Evolutionary conservation across 2,888 invertebrate species (phyloP).

Genomic region (Orchesella flavescens): DNA sequence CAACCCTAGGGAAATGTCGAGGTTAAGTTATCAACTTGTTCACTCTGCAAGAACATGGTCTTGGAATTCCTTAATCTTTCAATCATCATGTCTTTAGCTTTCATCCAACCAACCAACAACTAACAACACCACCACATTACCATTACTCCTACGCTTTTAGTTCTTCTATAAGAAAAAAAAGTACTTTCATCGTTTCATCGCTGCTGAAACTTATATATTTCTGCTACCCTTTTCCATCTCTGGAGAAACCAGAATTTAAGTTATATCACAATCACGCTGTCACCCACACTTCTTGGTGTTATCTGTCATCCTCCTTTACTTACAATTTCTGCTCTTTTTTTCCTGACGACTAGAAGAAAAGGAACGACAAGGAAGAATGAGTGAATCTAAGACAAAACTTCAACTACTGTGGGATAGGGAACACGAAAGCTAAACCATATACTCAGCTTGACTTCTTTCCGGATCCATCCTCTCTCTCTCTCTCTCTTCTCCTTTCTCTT

Average conservation of each 20-base stretch:
- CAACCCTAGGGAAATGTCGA: slow-evolving; percentile 44
- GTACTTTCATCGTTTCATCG: too few relatives aligned
- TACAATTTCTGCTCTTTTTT: slow-evolving; percentile 30
- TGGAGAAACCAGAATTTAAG: slow-evolving; percentile 21
- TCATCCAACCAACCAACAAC: slow-evolving; percentile 50
- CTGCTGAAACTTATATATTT: background rate
- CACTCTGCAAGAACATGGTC: slow-evolving; percentile 34
- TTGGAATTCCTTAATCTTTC: slow-evolving; percentile 58
- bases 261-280: slow-evolving; percentile 60
- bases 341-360: background rate
- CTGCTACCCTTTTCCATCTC: slow-evolving; percentile 12
- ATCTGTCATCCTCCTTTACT: slow-evolving; percentile 60
- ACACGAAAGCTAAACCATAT: background rate
- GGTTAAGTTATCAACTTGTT: slow-evolving; percentile 54
- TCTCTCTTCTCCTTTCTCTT: slow-evolving; percentile 18
- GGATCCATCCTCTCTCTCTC: slow-evolving; percentile 28
- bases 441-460: slow-evolving; percentile 54
- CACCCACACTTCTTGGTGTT: slow-evolving; percentile 59
- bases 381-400: slow-evolving; percentile 20
- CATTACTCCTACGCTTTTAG: background rate
- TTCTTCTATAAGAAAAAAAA: too few relatives aligned
- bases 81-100: slow-evolving; percentile 57
- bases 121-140: slow-evolving; percentile 8
- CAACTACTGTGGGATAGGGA: too few relatives aligned
- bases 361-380: slow-evolving; percentile 11